Evolutionary conservation across 2,888 invertebrate species (phyloP).

Genomic region (Masnerella sp.): DNA sequence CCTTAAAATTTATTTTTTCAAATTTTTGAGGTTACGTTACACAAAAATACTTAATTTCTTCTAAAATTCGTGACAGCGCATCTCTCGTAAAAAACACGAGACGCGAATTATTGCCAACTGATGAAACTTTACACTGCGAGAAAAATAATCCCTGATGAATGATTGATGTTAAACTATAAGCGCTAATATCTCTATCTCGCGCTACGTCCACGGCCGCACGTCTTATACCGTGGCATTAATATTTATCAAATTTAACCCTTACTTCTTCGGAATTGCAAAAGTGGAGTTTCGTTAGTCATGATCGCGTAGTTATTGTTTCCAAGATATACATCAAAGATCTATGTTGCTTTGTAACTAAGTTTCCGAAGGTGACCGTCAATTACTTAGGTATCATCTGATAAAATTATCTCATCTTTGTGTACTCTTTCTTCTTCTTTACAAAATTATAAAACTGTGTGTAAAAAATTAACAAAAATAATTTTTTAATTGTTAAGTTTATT

Average conservation of each 20-base stretch:
- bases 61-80: not conserved
- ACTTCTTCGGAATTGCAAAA: constrained; percentile 5
- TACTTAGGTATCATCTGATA: too few relatives aligned
- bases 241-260: constrained; percentile 13
- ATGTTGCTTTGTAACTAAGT: too few relatives aligned
- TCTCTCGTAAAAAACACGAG: constrained; percentile 15
- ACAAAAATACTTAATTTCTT: constrained; percentile 5
- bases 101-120: constrained; percentile 24
- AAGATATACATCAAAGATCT: too few relatives aligned
- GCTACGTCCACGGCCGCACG: constrained; percentile 2
- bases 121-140: constrained; percentile 33
- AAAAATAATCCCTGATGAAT: constrained; percentile 45
- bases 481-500: too few relatives aligned
- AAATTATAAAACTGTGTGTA: too few relatives aligned
- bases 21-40: too few relatives aligned
- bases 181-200: constrained; percentile 47
- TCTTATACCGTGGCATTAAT: constrained; percentile 33
- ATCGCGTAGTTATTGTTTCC: too few relatives aligned
- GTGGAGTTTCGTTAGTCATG: not conserved
- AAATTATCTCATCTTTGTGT: too few relatives aligned
- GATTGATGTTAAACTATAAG: constrained; percentile 52
- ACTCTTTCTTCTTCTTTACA: too few relatives aligned
- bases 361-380: too few relatives aligned
- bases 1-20: too few relatives aligned
- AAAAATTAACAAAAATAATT: too few relatives aligned